These are phyloP conservation scores for Pseudobourletiella spinata DNA, from an alignment of 1,140 invertebrate species.

Conservation along the genomic window DNA sequence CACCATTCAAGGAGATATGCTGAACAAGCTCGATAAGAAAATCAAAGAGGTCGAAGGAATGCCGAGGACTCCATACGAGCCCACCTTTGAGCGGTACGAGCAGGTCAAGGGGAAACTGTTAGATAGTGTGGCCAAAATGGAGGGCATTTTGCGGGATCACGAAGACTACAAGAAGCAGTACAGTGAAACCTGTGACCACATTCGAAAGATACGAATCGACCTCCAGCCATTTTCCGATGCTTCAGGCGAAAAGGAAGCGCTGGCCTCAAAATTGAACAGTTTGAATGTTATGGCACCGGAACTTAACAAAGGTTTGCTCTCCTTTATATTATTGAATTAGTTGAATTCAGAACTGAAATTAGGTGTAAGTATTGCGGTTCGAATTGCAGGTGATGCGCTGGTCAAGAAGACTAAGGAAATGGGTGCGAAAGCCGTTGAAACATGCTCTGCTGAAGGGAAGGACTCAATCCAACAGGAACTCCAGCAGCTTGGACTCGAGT, in stretches of 20 bases:
- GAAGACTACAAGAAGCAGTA: constrained; percentile 75
- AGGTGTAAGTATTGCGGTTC: no score
- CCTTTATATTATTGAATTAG: no score
- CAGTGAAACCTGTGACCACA: constrained; percentile 74
- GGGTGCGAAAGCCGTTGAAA: constrained; percentile 65
- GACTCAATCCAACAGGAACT: constrained; percentile 75
- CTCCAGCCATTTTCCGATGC: constrained; percentile 75
- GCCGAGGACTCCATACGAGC: constrained; percentile 46
- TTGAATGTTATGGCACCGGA: not conserved
- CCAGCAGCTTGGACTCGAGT: constrained; percentile 71
- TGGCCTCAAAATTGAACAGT: not conserved
- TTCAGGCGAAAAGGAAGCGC: constrained; percentile 60
- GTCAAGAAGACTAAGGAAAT: constrained; percentile 64
- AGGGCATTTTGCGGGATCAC: constrained; percentile 74
- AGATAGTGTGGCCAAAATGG: constrained; percentile 39
- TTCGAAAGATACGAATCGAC: constrained; percentile 70
- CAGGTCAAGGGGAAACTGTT: constrained; percentile 48
- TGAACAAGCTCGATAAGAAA: constrained; percentile 47
- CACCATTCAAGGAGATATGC: constrained; percentile 60
- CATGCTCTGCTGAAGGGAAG: constrained; percentile 76
- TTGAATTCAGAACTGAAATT: no score
- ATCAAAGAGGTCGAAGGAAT: constrained; percentile 34
- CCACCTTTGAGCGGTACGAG: constrained; percentile 60
- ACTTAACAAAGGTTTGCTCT: no score
- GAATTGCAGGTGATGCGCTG: constrained; percentile 50